These are phyloP conservation scores for Ectemnius continuus DNA, from an alignment of 2,888 invertebrate genomes.

Conservation along the genomic window DNA sequence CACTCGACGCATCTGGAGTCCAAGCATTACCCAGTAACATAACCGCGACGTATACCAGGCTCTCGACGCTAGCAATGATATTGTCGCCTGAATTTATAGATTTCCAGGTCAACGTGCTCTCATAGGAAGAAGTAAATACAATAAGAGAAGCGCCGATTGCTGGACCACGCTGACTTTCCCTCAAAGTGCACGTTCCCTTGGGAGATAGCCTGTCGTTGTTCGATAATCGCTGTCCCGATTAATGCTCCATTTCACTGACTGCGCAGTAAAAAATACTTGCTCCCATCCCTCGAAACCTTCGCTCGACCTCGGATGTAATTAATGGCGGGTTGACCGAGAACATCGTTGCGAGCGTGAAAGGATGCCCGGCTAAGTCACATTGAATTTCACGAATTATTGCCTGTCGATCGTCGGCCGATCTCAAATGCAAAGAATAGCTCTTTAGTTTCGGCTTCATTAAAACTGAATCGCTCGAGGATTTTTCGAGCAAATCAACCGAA, in stretches of 20 bases:
- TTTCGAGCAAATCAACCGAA: no score
- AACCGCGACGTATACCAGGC: conserved; percentile 21
- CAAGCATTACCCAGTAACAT: conserved; percentile 41
- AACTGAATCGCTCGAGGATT: no score
- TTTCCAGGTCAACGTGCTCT: conserved; percentile 62
- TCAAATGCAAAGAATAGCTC: no score
- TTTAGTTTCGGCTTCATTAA: no score
- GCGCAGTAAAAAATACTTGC: not conserved
- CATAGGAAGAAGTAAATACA: conserved; percentile 55
- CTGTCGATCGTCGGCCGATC: no score
- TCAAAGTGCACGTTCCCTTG: conserved; percentile 23
- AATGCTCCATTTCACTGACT: conserved; percentile 42
- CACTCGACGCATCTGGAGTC: conserved; percentile 38
- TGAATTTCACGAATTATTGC: no score
- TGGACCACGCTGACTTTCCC: conserved; percentile 7
- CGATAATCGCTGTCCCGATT: conserved; percentile 45
- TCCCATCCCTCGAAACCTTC: no score
- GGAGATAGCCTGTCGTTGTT: conserved; percentile 20
- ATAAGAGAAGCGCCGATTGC: conserved; percentile 50
- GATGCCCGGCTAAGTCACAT: no score
- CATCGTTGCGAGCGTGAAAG: no score
- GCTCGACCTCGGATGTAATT: no score
- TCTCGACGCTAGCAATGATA: conserved; percentile 45
- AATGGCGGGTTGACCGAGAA: no score
- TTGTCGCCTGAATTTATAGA: conserved; percentile 61